A percentile compares a stretch with the other conserved stretches of the same genome.
phyloP scores from a whole-genome alignment of 2,113 vertebrate genomes.

The Bucco capensis region DNA sequence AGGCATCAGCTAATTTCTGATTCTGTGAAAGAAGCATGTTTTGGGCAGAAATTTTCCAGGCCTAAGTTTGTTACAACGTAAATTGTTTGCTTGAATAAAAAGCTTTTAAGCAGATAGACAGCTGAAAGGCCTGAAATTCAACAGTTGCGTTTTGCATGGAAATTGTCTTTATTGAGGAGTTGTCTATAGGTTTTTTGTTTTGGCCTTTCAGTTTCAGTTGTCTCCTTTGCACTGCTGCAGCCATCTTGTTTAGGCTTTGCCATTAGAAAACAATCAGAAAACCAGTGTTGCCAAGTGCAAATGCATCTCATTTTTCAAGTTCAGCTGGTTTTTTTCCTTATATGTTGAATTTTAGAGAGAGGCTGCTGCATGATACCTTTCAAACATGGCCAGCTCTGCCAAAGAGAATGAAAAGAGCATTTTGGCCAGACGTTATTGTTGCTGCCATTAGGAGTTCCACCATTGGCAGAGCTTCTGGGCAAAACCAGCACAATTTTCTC shows the following conservation, averaged over 20 bases:
- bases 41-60: conserved; percentile 45
- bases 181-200: conserved; percentile 60
- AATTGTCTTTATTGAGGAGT: conserved; percentile 54
- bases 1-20: conserved; percentile 51
- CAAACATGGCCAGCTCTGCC: conserved; percentile 17
- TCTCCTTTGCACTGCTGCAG: conserved; percentile 26
- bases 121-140: conserved; percentile 59
- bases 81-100: conserved; percentile 55
- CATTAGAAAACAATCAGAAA: conserved; percentile 44
- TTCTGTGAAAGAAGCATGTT: conserved; percentile 43
- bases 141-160: conserved; percentile 54
- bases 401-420: background rate
- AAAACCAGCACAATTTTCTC: background rate
- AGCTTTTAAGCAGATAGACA: conserved; percentile 48
- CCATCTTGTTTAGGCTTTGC: conserved; percentile 51
- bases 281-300: conserved; percentile 38
- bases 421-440: background rate
- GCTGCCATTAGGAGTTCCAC: background rate
- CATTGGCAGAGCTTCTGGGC: background rate
- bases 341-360: background rate
- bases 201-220: conserved; percentile 27
- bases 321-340: conserved; percentile 14
- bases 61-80: conserved; percentile 53
- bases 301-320: conserved; percentile 26
- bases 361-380: background rate